Evolutionary conservation across 1,140 invertebrate species (phyloP), one percentile per base, ranked within the genome.

Genomic region (Zaprionus capensis): DNA sequence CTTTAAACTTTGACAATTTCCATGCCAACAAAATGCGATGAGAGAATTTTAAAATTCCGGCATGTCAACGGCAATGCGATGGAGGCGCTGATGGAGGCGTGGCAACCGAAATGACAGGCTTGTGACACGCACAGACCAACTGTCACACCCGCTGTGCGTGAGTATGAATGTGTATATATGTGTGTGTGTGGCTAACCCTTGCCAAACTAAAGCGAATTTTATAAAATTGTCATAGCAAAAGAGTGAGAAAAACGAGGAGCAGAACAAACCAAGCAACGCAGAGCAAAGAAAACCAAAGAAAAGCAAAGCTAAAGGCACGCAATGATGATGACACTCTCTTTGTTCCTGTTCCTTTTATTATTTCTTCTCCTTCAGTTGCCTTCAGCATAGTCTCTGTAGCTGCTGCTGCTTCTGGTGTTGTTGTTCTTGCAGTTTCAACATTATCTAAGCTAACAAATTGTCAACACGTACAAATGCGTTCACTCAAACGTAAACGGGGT

Each of bases 401-500:
- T 61, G 46, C 51, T 75, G 61, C 46, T 80, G 15, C n/a, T 72
- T 2, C 20, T 74, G 58, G 55, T 64, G 53, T 65, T 76, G 72
- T 71, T 76, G 70, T 58, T 80, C 38, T 15, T 67, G 70, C 56
- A 67, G 41, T 58, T 76, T 75, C 75, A 84, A 81, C 84, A 87
- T 87, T 87, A 87, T 87, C 84, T 87, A 84, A 88, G 85, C 85
- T 85, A 88, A 91, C 88, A 91, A 91, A 91, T 91, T 91, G 90
- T 91, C 84, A 91, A 91, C 88, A 91, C 88, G 88, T 91, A 91
- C 88, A 84, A 90, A 91, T 91, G 82, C 84, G 83, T 91, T 91
- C 88, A 91, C 84, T 91, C 88, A 91, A 91, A 91, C 88, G 81
- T 91, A 91, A 91, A 91, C 90, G 88, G 82, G 90, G 88, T 91